Evolutionary conservation across 1,140 invertebrate genomes (phyloP).

Genomic region (Holcopasites calliopsidis): DNA sequence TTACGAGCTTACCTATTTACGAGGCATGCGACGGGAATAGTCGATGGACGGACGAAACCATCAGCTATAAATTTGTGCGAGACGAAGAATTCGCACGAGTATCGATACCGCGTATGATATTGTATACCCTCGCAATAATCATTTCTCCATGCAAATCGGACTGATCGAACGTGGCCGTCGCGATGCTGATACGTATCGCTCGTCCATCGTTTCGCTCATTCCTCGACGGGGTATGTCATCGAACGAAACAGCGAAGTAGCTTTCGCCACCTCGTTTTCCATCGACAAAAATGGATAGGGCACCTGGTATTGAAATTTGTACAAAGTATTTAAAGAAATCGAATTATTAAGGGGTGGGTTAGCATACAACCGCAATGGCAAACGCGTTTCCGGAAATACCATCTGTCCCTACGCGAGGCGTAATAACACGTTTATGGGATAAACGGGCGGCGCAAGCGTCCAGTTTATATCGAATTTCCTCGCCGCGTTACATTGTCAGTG

Average conservation of each 20-base stretch:
- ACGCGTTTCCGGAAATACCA: slow-evolving; percentile 44
- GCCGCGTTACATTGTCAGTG: slow-evolving; percentile 55
- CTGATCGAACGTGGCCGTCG: not conserved
- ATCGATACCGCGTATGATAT: slow-evolving; percentile 6
- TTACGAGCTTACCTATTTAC: slow-evolving; percentile 4
- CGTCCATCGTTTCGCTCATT: not conserved
- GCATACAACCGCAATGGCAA: slow-evolving; percentile 22
- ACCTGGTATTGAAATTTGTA: too few species aligned
- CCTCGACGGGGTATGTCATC: slow-evolving; percentile 3
- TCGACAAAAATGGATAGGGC: too few species aligned
- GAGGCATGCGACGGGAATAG: slow-evolving; percentile 6
- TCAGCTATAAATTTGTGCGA: not conserved
- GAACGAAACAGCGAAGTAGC: not conserved
- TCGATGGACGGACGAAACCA: slow-evolving; percentile 5
- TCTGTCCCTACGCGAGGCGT: not conserved
- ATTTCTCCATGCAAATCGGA: slow-evolving; percentile 24
- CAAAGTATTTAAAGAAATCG: too few species aligned
- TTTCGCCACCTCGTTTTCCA: too few species aligned
- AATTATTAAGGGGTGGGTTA: too few species aligned
- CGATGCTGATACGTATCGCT: slow-evolving; percentile 1
- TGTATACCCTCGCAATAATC: slow-evolving; percentile 1
- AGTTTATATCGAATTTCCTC: slow-evolving; percentile 53
- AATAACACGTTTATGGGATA: slow-evolving; percentile 54
- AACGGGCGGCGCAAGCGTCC: slow-evolving; percentile 19
- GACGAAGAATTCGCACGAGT: not conserved